These are phyloP conservation scores for Gorsachius magnificus DNA, from an alignment of 2,797 vertebrate genomes.

Conservation along the genomic window DNA sequence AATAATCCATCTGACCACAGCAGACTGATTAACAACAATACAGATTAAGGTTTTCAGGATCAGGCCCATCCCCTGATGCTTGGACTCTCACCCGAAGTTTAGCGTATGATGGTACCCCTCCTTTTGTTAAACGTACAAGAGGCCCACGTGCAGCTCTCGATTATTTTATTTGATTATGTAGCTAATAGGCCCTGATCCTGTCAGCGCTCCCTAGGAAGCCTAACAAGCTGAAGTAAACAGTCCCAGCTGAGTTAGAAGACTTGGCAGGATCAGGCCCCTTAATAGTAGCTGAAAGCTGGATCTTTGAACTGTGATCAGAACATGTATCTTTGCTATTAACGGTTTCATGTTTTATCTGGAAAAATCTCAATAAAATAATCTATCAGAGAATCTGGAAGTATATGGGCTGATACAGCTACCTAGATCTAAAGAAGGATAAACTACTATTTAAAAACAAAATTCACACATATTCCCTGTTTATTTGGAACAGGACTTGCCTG, in stretches of 20 bases:
- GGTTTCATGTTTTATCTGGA: neutral
- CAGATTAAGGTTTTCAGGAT: slow-evolving; percentile 24
- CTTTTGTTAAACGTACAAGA: neutral
- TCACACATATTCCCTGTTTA: rapidly evolving
- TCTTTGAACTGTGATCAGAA: neutral
- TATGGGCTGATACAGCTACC: neutral
- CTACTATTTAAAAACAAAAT: neutral
- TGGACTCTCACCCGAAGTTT: neutral
- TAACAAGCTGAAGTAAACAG: neutral
- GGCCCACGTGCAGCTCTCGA: neutral
- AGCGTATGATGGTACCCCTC: neutral
- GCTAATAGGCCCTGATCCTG: slow-evolving; percentile 1
- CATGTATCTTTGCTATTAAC: neutral
- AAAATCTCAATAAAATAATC: neutral
- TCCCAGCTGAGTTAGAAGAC: neutral
- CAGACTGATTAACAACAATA: slow-evolving; percentile 20
- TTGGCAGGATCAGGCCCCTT: neutral
- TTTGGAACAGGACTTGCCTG: neutral
- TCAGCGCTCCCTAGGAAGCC: neutral
- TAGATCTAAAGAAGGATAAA: neutral
- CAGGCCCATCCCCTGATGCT: neutral
- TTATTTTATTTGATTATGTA: slow-evolving; percentile 19
- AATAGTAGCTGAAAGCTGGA: neutral
- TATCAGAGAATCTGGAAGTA: neutral
- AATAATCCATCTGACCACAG: slow-evolving; percentile 45